Percentiles rank a stretch among this genome's conserved stretches.
Conservation (phyloP, 2,113 vertebrate species). For the Syrmaticus mikado region DNA sequence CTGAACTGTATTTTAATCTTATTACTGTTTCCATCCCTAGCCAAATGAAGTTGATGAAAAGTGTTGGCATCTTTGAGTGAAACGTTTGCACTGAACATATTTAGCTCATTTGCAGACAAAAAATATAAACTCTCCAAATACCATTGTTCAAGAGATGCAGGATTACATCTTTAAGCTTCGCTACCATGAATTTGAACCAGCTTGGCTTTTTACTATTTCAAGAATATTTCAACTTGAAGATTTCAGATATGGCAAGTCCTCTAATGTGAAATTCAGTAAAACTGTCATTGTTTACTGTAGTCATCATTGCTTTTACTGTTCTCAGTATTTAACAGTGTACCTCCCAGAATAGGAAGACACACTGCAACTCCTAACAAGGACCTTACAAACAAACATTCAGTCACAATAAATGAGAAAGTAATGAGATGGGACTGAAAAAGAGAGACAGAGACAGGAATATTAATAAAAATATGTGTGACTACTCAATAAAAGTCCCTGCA, state of each 20-base stretch:
- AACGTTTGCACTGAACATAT: neutral
- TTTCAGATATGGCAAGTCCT: neutral
- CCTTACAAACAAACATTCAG: conserved; percentile 20
- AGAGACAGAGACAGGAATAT: conserved; percentile 27
- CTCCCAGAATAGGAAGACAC: neutral
- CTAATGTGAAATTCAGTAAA: neutral
- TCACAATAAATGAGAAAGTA: neutral
- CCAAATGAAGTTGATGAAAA: neutral
- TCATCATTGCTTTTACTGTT: conserved; percentile 1
- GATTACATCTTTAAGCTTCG: neutral
- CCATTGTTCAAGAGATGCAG: neutral
- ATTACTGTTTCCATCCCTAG: neutral
- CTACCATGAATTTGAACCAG: neutral
- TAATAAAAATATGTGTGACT: neutral
- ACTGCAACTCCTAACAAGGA: neutral
- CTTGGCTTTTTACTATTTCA: neutral
- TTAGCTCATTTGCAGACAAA: neutral
- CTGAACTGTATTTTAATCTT: neutral
- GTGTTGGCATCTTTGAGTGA: neutral
- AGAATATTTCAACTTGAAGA: neutral
- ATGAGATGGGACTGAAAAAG: neutral
- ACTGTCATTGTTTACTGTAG: neutral
- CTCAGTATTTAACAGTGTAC: neutral
- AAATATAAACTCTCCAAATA: neutral
- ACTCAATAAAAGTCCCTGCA: neutral